Base-by-base conservation (phyloP, 2,113 vertebrate genomes). In the Sinocyclocheilus anophthalmus region DNA sequence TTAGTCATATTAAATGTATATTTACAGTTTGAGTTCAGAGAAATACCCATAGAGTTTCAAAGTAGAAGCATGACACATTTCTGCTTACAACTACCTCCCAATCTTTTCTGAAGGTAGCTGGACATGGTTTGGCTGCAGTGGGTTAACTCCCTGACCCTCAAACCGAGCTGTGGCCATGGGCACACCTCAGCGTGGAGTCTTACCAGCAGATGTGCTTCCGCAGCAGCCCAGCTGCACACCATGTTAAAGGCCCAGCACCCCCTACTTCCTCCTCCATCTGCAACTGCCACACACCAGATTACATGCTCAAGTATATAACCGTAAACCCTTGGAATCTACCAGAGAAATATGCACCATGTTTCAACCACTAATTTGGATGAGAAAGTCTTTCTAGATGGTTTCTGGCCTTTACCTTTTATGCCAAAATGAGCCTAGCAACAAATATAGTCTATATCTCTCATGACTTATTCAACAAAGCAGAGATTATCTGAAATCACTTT, bases 261-360 rank as follows among this genome's bases (percentile, higher is more conserved):
- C 93, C 93, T 92, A 91, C 93, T 92, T 93, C 90, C 90, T 85
- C 22, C 85, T 89, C 92, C 93, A 94, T 94, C 94, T 95, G 94
- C 91, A 92, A 92, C 90, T 8, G 87, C 90, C 70, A 86, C 90
- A 91, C 89, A 92, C 89, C 90, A 82, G 87, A 90, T 89, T 81
- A 90, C 76, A 86, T 87, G 86, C 88, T 90, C 87, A 91, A 91
- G 88, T 90, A 88, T 50, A 9, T 16, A 81, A 39, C 90, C 76
- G 86, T 86, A 89, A 61, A 75, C 89, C 48, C 76, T 57, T 48
- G 8, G 20, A 72, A 84, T 69, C 24, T 22, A 81, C 67, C 87
- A 59, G 59, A 81, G 13, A 57, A 18, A 39, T 83, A 30, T 55
- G 53, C 53, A 16, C 53, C 53, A 18, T 55, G 53, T 55, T 55